Percentiles rank a stretch among this genome's conserved stretches.
Conservation (phyloP, 2,888 invertebrate genomes). For the Eupeodes latifasciatus region DNA sequence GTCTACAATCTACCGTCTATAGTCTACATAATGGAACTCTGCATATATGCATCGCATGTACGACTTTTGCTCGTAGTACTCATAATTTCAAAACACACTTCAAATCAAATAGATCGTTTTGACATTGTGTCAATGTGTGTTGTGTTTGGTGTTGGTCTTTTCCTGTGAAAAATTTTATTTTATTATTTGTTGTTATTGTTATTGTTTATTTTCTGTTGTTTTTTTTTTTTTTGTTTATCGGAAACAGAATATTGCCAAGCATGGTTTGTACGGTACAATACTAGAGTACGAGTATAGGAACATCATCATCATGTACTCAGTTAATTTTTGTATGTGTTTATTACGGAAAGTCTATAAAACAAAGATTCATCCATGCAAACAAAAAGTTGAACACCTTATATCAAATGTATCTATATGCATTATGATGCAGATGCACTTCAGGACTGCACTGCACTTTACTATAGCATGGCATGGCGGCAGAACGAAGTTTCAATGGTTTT, state of each 20-base stretch:
- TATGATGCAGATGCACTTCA: constrained; percentile 6
- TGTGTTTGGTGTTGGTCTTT: constrained; percentile 22
- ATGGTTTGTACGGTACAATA: constrained; percentile 19
- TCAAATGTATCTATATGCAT: neutral
- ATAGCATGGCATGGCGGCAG: neutral
- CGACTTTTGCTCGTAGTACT: neutral
- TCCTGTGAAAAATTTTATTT: constrained; percentile 14
- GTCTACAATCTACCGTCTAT: too few species aligned
- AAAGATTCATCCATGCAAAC: constrained; percentile 42
- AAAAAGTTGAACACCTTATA: constrained; percentile 31
- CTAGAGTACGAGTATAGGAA: neutral
- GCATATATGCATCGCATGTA: neutral
- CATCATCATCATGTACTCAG: too few species aligned
- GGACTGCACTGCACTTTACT: too few species aligned
- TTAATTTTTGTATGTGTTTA: neutral
- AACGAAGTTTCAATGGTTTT: constrained; percentile 18
- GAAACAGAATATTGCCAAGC: constrained; percentile 37
- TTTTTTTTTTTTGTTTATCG: constrained; percentile 14
- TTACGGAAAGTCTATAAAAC: constrained; percentile 21
- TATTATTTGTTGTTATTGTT: constrained; percentile 7
- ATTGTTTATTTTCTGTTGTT: neutral
- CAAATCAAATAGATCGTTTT: constrained; percentile 4
- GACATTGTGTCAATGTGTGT: neutral
- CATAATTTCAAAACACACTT: constrained; percentile 27
- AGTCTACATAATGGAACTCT: too few species aligned